These are phyloP conservation scores for Chaenogobius annularis DNA, from an alignment of 2,113 vertebrate genomes.

Conservation along the genomic window DNA sequence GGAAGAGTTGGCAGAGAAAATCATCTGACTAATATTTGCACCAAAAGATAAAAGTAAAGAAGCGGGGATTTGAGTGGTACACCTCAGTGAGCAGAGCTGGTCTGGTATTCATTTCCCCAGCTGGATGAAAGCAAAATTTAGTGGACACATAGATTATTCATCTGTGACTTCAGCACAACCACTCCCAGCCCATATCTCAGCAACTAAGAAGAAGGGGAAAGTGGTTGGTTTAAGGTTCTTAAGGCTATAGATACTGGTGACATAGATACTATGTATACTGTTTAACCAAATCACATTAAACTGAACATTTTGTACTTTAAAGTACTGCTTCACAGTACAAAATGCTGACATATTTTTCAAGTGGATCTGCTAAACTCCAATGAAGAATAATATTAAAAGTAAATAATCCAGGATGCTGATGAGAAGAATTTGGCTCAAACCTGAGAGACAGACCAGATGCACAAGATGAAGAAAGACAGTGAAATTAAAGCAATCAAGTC, in stretches of 20 bases:
- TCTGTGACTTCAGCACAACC: constrained; percentile 53
- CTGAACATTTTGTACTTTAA: not conserved
- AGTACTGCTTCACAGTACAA: not conserved
- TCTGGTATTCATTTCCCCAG: constrained; percentile 65
- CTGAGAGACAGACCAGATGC: too few species aligned
- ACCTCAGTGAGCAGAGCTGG: constrained; percentile 67
- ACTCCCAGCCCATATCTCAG: constrained; percentile 50
- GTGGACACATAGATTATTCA: constrained; percentile 69
- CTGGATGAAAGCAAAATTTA: constrained; percentile 64
- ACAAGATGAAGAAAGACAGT: too few species aligned
- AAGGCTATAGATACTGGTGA: not conserved
- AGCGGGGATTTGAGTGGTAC: constrained; percentile 61
- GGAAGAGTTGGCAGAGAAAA: constrained; percentile 60
- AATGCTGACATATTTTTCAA: not conserved
- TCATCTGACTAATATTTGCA: constrained; percentile 72
- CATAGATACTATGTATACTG: not conserved
- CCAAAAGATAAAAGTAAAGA: constrained; percentile 64
- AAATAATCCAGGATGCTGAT: not conserved
- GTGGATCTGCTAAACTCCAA: not conserved
- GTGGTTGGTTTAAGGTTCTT: constrained; percentile 7
- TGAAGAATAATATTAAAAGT: not conserved
- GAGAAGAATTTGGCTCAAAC: too few species aligned
- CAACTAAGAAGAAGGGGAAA: constrained; percentile 48
- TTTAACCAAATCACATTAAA: not conserved
- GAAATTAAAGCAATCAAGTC: too few species aligned